Evolutionary conservation across 2,113 vertebrate genomes (phyloP), one percentile per base, ranked within the genome.

Genomic region (Tonatia bakeri): DNA sequence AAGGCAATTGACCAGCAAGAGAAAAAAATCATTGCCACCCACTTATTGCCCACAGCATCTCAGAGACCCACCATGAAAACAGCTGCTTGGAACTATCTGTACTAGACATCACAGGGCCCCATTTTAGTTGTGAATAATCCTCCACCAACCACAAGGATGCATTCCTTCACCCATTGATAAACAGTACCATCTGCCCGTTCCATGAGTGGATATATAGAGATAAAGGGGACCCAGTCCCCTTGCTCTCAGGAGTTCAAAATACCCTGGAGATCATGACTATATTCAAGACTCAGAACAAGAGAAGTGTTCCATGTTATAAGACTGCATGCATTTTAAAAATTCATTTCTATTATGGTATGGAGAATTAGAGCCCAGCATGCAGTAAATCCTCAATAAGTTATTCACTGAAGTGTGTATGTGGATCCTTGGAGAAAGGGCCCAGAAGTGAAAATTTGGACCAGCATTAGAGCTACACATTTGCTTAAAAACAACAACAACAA

Each of bases 1-100:
- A 96, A 97, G 95, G 96, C 95, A 96, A 95, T 96, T 96, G 97
- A 88, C 84, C 77, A 88, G 76, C 45, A 22, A 97, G 67, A 81
- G 80, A 56, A 89, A 87, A 80, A 76, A 56, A 50, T 86, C 85
- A 54, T 20, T 75, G 69, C 95, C 76, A 87, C 96, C 77, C 91
- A 95, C 91, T 56, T 24, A 61, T 69, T 83, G 19, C 43, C 2
- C 0, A 2, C 16, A 15, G 43, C 2, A 4, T 47, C 82, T 83
- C 61, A 54, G 86, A 91, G n/a, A 19, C 15, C 40, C 24, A 19
- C 36, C 0, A 0, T 36, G 70, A 82, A 61, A 90, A 13, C 70
- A 3, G 36, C 26, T 67, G 59, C 85, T 65, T 36, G 43, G 45
- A 54, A 54, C 9, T 16, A 0, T 56, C 50, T 79, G 54, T 4